phyloP scores from a whole-genome alignment of 92 coral and sea anemone genomes.

The Desmophyllum pertusum region DNA sequence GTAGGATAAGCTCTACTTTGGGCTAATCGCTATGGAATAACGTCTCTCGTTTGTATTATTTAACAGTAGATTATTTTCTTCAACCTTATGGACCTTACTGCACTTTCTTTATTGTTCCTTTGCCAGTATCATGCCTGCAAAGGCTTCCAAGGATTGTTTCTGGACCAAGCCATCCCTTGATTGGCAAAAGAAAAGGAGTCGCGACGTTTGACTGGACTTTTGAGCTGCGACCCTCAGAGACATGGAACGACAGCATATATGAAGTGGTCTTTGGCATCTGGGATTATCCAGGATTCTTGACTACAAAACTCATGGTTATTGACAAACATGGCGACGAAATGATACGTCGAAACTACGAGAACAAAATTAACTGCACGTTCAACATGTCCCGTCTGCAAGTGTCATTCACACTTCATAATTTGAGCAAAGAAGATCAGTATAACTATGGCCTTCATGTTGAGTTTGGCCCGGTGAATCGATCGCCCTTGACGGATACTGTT shows the following conservation, averaged over 20 bases:
- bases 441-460: slow-evolving; percentile 25
- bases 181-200: not conserved
- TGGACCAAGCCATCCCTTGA: slow-evolving; percentile 14
- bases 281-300: not conserved
- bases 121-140: not conserved
- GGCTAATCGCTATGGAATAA: too few relatives aligned
- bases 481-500: slow-evolving; percentile 12
- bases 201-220: slow-evolving; percentile 12
- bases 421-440: not conserved
- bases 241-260: slow-evolving; percentile 14
- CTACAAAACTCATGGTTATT: slow-evolving; percentile 25
- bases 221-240: slow-evolving; percentile 1
- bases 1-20: too few relatives aligned
- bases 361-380: slow-evolving; percentile 17
- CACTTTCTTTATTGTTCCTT: not conserved
- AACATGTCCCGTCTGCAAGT: slow-evolving; percentile 38
- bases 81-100: too few relatives aligned
- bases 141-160: slow-evolving; percentile 2
- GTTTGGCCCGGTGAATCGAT: not conserved
- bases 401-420: slow-evolving; percentile 7
- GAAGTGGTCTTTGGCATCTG: slow-evolving; percentile 20
- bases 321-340: not conserved
- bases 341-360: slow-evolving; percentile 3
- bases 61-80: not conserved
- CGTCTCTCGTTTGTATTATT: too few relatives aligned